Evolutionary conservation across 2,113 vertebrate species (phyloP).

Genomic region (Percina caprodes): DNA sequence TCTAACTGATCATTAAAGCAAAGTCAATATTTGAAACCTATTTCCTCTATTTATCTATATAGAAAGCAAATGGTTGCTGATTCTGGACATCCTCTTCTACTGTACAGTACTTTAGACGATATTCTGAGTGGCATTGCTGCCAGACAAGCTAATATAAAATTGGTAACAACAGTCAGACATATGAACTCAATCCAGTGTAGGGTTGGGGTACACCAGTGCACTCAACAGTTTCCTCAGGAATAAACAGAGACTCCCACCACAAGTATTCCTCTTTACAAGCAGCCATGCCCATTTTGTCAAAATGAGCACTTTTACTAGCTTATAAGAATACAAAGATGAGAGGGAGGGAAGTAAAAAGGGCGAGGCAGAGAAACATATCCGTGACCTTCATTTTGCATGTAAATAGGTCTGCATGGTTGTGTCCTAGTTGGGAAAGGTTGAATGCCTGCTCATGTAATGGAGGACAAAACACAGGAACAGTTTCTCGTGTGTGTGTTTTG

Average conservation of each 20-base stretch:
- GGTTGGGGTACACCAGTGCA: not conserved
- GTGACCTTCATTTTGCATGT: conserved; percentile 65
- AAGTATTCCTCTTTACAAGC: not conserved
- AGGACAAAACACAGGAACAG: conserved; percentile 36
- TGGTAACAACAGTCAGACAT: not conserved
- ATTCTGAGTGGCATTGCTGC: not conserved
- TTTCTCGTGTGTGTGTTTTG: conserved; percentile 1
- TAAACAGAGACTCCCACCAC: not conserved
- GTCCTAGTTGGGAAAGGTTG: conserved; percentile 66
- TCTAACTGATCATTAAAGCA: conserved; percentile 3
- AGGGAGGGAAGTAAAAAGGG: conserved; percentile 20
- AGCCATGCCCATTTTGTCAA: not conserved
- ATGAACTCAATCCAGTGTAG: not conserved
- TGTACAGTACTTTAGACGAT: not conserved
- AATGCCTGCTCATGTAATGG: conserved; percentile 37
- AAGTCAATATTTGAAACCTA: not conserved
- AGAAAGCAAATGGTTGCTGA: conserved; percentile 14
- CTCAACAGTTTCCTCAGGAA: not conserved
- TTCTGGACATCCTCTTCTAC: conserved; percentile 8
- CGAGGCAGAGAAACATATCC: conserved; percentile 22
- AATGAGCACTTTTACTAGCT: conserved; percentile 29
- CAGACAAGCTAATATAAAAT: not conserved
- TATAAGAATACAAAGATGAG: conserved; percentile 17
- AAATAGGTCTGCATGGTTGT: conserved; percentile 70
- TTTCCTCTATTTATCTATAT: not conserved